phyloP scores from a whole-genome alignment of 2,888 invertebrate species.

The Maniola hyperantus region DNA sequence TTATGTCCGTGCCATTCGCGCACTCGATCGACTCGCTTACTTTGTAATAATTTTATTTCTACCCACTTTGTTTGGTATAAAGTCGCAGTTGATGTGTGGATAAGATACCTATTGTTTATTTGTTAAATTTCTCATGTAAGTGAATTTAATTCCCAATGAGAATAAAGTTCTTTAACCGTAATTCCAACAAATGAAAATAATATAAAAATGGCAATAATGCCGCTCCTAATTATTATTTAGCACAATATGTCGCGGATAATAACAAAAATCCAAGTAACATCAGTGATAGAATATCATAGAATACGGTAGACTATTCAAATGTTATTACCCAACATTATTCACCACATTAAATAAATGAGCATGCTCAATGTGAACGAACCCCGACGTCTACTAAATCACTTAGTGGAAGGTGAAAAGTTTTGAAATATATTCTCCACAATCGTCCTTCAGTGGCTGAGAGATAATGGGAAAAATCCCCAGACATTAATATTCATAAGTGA shows the following conservation, averaged over 20 bases:
- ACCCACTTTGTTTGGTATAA: no score
- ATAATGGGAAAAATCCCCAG: slow-evolving; percentile 65
- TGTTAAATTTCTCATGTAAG: no score
- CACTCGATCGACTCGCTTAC: no score
- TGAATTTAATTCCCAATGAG: no score
- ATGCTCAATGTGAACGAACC: slow-evolving; percentile 31
- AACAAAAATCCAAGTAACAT: slow-evolving; percentile 6
- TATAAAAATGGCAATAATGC: no score
- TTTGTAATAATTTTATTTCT: no score
- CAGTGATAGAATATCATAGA: slow-evolving; percentile 14
- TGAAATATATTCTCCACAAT: slow-evolving; percentile 59
- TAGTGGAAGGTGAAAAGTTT: slow-evolving; percentile 51
- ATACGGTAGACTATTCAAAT: slow-evolving; percentile 20
- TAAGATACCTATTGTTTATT: no score
- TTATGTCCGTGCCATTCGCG: no score
- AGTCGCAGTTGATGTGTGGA: no score
- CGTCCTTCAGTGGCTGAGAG: slow-evolving; percentile 50
- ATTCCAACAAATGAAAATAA: no score
- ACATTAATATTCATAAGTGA: slow-evolving; percentile 67
- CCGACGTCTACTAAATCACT: slow-evolving; percentile 45
- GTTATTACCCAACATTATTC: slow-evolving; percentile 28
- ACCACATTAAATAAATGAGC: slow-evolving; percentile 33
- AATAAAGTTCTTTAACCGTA: no score
- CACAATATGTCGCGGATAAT: not conserved
- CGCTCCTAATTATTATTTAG: no score